Base-by-base conservation (phyloP, 2,888 invertebrate species). In the Pyrocoelia pectoralis region DNA sequence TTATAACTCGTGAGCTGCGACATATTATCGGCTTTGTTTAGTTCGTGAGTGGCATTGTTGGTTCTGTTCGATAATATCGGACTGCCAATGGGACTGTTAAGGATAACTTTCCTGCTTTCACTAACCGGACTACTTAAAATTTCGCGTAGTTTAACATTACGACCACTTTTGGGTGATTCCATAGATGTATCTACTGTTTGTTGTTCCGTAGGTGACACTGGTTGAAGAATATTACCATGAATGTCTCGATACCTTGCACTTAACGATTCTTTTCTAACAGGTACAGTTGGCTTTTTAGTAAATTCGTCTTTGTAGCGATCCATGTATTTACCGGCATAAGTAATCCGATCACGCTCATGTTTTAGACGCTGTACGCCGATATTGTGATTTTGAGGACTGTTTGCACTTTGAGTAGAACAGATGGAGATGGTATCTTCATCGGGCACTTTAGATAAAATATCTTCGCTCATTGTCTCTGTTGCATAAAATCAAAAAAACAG, bases 1-100 rank as follows among this genome's bases (percentile, higher is more conserved):
- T 85, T 85, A 24, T 85, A 78, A 0, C 84, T 77, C 1, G 85
- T 84, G 1, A 85, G 73, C 67, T 86, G 84, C 68, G 84, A 85
- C 52, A 83, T 82, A 12, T 86, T 82, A 50, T 76, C 77, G 46
- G 74, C 73, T 61, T 78, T 79, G 67, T 80, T 80, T 14, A 79
- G 69, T 63, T 81, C 80, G 66, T 79, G 80, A 4, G 80, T 79
- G 12, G 80, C 79, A 58, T 80, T 79, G 61, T 76, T 77, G 50
- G 73, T 75, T 48, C 68, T 71, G 9, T 70, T 69, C 49, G 64
- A 56, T 33, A 68, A 38, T n/a, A 67, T 60, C 13, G 62, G 65
- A 12, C 61, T 63, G 12, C 62, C 69, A 33, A 59, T 50, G n/a
- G 68, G 70, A 53, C 68, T 67, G 46, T 41, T 66, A 9, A 61